Evolutionary conservation across 2,888 invertebrate species (phyloP), one percentile per base, ranked within the genome.

Genomic region (Xestia c-nigrum): DNA sequence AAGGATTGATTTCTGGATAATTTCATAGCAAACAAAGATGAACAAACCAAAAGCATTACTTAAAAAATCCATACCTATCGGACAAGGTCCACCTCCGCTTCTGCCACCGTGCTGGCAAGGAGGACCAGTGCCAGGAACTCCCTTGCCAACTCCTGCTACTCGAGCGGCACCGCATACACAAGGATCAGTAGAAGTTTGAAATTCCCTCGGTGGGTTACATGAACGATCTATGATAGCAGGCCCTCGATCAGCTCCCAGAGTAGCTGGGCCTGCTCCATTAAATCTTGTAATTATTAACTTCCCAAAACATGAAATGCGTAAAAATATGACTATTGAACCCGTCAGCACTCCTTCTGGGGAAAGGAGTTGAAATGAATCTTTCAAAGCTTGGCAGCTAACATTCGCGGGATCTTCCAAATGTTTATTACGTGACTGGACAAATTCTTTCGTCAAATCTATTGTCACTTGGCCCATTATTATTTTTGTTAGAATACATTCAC

Each of bases 261-360:
- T 92, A 1, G 94, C 92, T 38, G 92, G 92, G 69, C 93, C 89
- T 38, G 90, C 89, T 38, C 95, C 96, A 92, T 97, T 97, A 90
- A 98, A 98, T 88, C 97, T 97, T 0, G 98, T 98, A 19, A 98
- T 97, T 46, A 98, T 97, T 76, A 97, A 90, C 87, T 97, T 97
- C 3, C 98, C 98, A 86, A 98, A 98, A 87, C 97, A 97, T 12
- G 97, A 97, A 90, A 97, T 97, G 16, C 98, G 94, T 65, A 98
- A 93, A 92, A 97, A 98, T 89, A 97, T 97, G 0, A 96, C 92
- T 19, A 97, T 96, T 83, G 97, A 97, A 9, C 98, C 98, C 5
- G 97, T 96, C 4, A 97, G 96, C 83, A 95, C 93, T 12, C 93
- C 92, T 61, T 96, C 97, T 0, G 95, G 90, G 52, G 96, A 97